A percentile compares a stretch with the other conserved stretches of the same genome.
Conservation (phyloP, 2,113 vertebrate species). For the Sinocyclocheilus rhinocerous region DNA sequence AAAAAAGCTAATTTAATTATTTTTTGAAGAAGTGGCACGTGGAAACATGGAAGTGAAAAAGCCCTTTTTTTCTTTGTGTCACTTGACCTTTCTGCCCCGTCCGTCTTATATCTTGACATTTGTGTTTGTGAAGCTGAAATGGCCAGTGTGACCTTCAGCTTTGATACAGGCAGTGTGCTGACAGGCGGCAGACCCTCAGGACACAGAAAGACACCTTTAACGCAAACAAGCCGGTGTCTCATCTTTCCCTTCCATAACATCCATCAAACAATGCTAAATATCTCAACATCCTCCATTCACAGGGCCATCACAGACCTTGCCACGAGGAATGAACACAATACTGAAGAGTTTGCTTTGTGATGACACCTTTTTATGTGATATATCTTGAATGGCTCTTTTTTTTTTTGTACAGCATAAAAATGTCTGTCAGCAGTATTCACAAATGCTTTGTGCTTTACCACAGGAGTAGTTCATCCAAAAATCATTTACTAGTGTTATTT, state of each 20-base stretch:
- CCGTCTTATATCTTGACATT: conserved; percentile 34
- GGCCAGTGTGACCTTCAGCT: conserved; percentile 30
- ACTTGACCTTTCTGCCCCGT: not conserved
- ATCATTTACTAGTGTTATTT: not conserved
- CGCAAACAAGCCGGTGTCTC: not conserved
- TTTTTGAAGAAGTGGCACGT: not conserved
- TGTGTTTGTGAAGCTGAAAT: conserved; percentile 27
- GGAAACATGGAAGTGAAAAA: not conserved
- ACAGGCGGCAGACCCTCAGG: not conserved
- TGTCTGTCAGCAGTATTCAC: not conserved
- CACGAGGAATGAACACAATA: not conserved
- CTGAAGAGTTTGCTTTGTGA: not conserved
- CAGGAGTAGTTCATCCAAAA: not conserved
- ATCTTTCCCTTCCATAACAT: not conserved
- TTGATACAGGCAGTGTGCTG: not conserved
- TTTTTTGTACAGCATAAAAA: not conserved
- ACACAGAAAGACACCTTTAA: conserved; percentile 36
- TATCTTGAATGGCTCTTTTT: not conserved
- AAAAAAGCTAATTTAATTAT: not conserved
- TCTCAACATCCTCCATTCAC: not conserved
- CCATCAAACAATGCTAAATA: conserved; percentile 5
- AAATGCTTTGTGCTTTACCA: not conserved
- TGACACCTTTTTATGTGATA: not conserved
- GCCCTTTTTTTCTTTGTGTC: not conserved
- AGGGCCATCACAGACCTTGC: not conserved